Evolutionary conservation across 2,888 invertebrate species (phyloP), one percentile per base, ranked within the genome.

Genomic region (Drosophila setosimentum): DNA sequence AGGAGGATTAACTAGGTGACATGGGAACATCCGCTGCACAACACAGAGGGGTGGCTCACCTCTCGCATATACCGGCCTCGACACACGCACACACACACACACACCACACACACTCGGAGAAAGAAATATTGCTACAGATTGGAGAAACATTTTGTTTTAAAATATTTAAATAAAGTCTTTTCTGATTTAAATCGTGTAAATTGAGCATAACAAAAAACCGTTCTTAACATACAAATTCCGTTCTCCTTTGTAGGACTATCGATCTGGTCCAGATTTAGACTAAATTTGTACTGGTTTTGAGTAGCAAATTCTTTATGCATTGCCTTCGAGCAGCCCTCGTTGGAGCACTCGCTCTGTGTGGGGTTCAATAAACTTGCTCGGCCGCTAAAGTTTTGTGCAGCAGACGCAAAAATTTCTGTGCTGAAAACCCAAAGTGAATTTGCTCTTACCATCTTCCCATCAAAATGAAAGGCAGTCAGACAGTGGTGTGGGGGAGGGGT

Each of bases 1-100:
- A 24, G 27, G 11, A 67, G 86, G 85, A 76, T 85, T 85, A 85
- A 42, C 70, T n/a, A 49, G 49, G 45, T 87, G 87, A 85, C 85
- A 85, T 80, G 85, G 82, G 85, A 87, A 87, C 83, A 84, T 80
- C 87, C 85, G 85, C 59, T 82, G 69, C 42, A 21, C 51, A 65
- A 40, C 3, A 7, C 5, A 7, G 50, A 29, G 68, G 61, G 69
- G 72, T 71, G 73, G 40, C 45, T 70, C 73, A 75, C 72, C 73
- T 78, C 51, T 21, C 7, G 27, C 10, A 18, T 27, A 7, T 51
- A 51, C 51, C 51, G 42, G 49, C 5, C 48, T 13, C 33, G 4
- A 7, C 53, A 6, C 53, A 35, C 37, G 18, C 37, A 37, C 37
- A 7, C 8, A 30, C 30, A 30, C 30, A n/a, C n/a, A n/a, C n/a